Base-by-base conservation (phyloP, 2,113 vertebrate species). In the Heloderma charlesbogerti region DNA sequence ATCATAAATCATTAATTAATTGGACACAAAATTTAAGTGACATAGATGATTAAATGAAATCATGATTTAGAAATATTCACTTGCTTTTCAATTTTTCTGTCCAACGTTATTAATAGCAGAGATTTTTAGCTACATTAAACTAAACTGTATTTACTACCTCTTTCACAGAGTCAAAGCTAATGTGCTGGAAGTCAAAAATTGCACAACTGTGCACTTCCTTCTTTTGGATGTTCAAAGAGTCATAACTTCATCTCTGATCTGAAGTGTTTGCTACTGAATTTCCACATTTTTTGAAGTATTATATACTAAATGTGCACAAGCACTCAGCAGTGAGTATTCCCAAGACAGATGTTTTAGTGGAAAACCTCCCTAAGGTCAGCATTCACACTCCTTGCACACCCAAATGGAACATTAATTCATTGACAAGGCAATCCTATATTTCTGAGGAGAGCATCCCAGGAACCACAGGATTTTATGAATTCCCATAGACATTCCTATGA, bases 31-130 rank as follows among this genome's bases (percentile, higher is more conserved):
- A 74, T 31, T 25, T 60, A 72, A 90, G 71, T 25, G 77, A 20
- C 72, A 90, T 3, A 54, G 9, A 63, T 51, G 20, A 77, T 45
- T 84, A 84, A 66, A 89, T 48, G 71, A 82, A 82, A 89, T 71
- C 4, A 69, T 43, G 57, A 57, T 45, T 60, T 74, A 84, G 12
- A 25, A 54, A 1, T 86, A 37, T 57, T 13, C 9, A 31, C 22
- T 74, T 40, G 37, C 18, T 81, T 89, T 66, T 85, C 18, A 63
- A 18, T 77, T 48, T 57, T 85, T 85, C 57, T 77, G 34, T 31
- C 13, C 74, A 45, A 84, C 84, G 48, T 67, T 51, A 51, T 37
- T 48, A 48, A 67, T 66, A 22, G 4, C 54, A 83, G 1, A 75
- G 43, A 66, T 84, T 84, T n/a, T 75, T 43, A 84, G 1, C 31